Percentiles rank a stretch among this genome's conserved stretches.
Evolutionary conservation across 92 coral and sea anemone genomes (phyloP).

Genomic region (Scolanthus callimorphus): DNA sequence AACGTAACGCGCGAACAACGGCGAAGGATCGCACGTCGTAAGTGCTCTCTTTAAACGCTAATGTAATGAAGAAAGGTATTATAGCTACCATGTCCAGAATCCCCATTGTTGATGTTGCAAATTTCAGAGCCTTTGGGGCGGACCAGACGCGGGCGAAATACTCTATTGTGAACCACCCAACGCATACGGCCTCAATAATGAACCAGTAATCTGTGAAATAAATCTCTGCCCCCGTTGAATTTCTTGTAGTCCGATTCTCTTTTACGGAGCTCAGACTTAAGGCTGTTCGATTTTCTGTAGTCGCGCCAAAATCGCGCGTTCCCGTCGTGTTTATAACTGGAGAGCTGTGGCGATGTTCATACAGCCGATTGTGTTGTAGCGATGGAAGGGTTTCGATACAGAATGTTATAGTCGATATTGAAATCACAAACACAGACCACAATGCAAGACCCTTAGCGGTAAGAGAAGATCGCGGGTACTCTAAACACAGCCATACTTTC

Average conservation of each 20-base stretch:
- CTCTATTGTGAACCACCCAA: constrained; percentile 80
- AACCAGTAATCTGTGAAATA: constrained; percentile 59
- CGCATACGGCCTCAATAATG: constrained; percentile 58
- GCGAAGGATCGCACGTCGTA: constrained; percentile 70
- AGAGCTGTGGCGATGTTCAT: background rate
- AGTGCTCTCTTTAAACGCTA: constrained; percentile 50
- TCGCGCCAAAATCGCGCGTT: background rate
- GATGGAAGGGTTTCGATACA: constrained; percentile 76
- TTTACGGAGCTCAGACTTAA: background rate
- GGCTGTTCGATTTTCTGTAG: background rate
- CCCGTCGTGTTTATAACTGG: background rate
- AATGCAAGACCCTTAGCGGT: constrained; percentile 59
- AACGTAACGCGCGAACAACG: constrained; percentile 83
- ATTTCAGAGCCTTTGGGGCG: constrained; percentile 48
- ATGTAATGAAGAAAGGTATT: constrained; percentile 71
- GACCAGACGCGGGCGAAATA: constrained; percentile 63
- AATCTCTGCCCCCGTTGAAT: background rate
- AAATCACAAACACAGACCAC: constrained; percentile 63
- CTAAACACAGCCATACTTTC: constrained; percentile 74
- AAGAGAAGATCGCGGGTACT: constrained; percentile 73
- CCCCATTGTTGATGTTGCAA: constrained; percentile 72
- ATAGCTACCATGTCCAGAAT: constrained; percentile 76
- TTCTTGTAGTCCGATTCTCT: background rate
- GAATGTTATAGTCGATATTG: constrained; percentile 69
- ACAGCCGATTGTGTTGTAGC: constrained; percentile 26